Base-by-base conservation (phyloP, 2,888 invertebrate species). In the Xestia sexstrigata region DNA sequence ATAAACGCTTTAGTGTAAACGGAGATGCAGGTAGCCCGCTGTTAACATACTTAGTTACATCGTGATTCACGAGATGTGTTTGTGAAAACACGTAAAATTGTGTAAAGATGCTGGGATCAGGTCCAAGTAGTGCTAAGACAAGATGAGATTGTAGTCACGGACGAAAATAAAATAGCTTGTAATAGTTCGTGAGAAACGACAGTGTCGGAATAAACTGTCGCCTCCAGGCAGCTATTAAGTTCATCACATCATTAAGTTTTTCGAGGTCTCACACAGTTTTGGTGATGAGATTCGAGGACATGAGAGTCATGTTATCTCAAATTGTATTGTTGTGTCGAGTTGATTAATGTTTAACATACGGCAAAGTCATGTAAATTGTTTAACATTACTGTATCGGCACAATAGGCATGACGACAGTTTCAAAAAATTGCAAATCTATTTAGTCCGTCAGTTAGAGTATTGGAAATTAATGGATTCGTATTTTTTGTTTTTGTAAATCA, bases 1-100 rank as follows among this genome's bases (percentile, higher is more conserved):
- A 83, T 88, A 85, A 84, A 86, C 73, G 71, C 20, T 77, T 71
- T 78, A 80, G 69, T 78, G 78, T 87, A 87, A 89, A 87, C 88
- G 74, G 73, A 75, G 60, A 78, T 81, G 78, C 86, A 89, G 84
- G 86, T 88, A 83, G 72, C 70, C 23, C 45, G 81, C 80, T 79
- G 79, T 82, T 81, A 88, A 83, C 86, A 89, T 72, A 87, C 72
- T 79, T 79, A 84, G 69, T 42, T 42, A 42, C 42, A 42, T 79
- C 66, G 81, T 87, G 87, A 88, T 83, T 88, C 88, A 85, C 62
- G 76, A 76, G 78, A 81, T 52, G 67, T 78, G 79, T 79, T 82
- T 84, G 73, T 75, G 82, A 81, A 82, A 83, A 85, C 85, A 83
- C 75, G 82, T 81, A 67, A 78, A 83, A 81, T 83, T 84, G 78